Base-by-base conservation (phyloP, 2,888 invertebrate species). In the Scrobipalpa costella region DNA sequence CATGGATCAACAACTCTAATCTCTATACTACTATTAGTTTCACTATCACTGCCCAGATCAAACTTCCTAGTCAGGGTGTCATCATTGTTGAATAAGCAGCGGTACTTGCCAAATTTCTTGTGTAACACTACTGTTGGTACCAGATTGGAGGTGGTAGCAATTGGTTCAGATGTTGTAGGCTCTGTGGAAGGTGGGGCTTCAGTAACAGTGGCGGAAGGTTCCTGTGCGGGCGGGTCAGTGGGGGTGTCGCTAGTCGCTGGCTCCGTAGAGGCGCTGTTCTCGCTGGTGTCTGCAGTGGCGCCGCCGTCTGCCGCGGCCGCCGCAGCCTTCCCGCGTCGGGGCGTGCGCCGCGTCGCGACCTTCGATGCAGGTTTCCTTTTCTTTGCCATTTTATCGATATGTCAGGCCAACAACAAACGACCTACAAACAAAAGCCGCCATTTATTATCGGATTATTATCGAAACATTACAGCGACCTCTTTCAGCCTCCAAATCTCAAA, bases 51-150 rank as follows among this genome's bases (percentile, higher is more conserved):
- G 40, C 91, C 85, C 66, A 86, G 68, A 61, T 92, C 92, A 77
- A 81, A 85, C 72, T 88, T 90, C 67, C 79, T 88, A 65, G 73
- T 69, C 47, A 81, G 80, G 44, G 75, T 72, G 21, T 87, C 86
- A 71, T 88, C 90, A 79, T 77, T 89, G 68, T 86, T 87, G 67
- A 91, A 84, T 17, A 93, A 76, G 73, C 91, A 92, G 40, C 92
- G 82, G 73, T 92, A 93, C 79, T 93, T 93, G 50, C 93, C 93
- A 73, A 93, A 93, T 73, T 93, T 93, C 72, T 93, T 93, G 74
- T 92, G 93, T 63, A 86, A 73, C 63, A 85, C 86, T 70, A 90
- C 83, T 58, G 82, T 69, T 67, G 85, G 86, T 57, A 82, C 75
- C 71, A 74, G 78, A 65, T 73, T 74, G 61, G 80, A 73, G 68